phyloP scores from a whole-genome alignment of 1,140 invertebrate genomes.

The Metaphire vulgaris region DNA sequence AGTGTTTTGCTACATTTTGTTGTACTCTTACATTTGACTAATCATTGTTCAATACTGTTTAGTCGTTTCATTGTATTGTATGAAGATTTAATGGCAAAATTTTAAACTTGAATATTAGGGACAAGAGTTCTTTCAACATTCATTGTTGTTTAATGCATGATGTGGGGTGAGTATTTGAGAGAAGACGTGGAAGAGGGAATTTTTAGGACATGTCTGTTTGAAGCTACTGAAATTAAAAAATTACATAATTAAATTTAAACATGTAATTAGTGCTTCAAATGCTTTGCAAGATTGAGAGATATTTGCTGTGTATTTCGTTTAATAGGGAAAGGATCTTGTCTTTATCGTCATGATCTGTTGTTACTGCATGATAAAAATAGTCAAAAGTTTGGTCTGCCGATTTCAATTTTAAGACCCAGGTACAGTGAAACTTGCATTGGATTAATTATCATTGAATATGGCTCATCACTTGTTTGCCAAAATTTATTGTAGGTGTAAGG shows the following conservation, averaged over 20 bases:
- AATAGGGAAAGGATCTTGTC: constrained; percentile 78
- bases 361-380: constrained; percentile 75
- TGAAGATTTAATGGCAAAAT: no score
- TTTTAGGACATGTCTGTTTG: no score
- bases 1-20: no score
- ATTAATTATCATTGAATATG: neutral
- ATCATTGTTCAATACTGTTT: no score
- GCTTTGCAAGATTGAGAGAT: no score
- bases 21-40: no score
- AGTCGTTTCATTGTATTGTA: no score
- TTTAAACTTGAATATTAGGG: no score
- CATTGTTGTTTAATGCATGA: neutral
- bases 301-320: neutral
- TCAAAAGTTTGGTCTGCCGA: constrained; percentile 60
- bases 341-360: constrained; percentile 90
- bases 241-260: neutral
- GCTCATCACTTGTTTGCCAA: neutral
- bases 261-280: neutral
- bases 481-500: neutral
- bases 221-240: no score
- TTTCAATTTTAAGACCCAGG: neutral
- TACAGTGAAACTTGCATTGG: neutral
- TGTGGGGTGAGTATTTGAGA: neutral
- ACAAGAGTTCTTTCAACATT: no score
- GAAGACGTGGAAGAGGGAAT: no score